Percentiles rank a stretch among this genome's conserved stretches.
Evolutionary conservation across 2,797 vertebrate genomes (phyloP).

Genomic region (Orientallactaga sibirica): DNA sequence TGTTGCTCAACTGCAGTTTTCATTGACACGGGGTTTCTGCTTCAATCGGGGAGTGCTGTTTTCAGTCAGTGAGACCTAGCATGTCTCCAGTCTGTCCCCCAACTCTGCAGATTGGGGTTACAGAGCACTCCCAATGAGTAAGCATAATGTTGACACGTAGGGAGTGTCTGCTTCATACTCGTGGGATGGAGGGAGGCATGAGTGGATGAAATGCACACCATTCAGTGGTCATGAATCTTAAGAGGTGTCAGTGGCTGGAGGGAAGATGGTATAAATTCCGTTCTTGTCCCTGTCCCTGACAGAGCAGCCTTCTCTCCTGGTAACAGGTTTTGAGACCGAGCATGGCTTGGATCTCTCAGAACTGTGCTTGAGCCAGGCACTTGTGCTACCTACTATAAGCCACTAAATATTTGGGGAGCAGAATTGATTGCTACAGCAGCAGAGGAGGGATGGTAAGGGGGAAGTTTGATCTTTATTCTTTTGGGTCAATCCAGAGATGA

Average conservation of each 20-base stretch:
- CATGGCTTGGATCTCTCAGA: not conserved
- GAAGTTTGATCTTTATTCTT: constrained; percentile 33
- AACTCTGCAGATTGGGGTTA: too few relatives aligned
- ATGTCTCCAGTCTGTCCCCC: too few relatives aligned
- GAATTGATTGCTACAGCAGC: constrained; percentile 18
- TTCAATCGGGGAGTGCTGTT: too few relatives aligned
- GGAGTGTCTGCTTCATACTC: not conserved
- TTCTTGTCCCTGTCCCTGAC: constrained; percentile 1
- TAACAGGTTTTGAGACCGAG: constrained; percentile 60
- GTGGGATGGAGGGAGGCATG: not conserved
- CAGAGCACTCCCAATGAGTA: too few relatives aligned
- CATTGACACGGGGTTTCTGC: too few relatives aligned
- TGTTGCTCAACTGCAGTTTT: too few relatives aligned
- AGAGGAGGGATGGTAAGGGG: not conserved
- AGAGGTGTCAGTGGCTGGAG: not conserved
- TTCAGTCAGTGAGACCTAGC: too few relatives aligned
- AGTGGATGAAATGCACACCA: not conserved
- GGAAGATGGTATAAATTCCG: constrained; percentile 20
- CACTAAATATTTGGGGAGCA: constrained; percentile 60
- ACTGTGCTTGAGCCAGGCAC: not conserved
- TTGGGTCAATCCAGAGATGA: not conserved
- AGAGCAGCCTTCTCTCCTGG: constrained; percentile 16
- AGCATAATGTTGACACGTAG: not conserved
- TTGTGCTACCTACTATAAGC: not conserved
- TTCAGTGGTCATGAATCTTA: constrained; percentile 26